Evolutionary conservation across 2,797 vertebrate genomes (phyloP).

Genomic region (Gephyroberyx darwinii): DNA sequence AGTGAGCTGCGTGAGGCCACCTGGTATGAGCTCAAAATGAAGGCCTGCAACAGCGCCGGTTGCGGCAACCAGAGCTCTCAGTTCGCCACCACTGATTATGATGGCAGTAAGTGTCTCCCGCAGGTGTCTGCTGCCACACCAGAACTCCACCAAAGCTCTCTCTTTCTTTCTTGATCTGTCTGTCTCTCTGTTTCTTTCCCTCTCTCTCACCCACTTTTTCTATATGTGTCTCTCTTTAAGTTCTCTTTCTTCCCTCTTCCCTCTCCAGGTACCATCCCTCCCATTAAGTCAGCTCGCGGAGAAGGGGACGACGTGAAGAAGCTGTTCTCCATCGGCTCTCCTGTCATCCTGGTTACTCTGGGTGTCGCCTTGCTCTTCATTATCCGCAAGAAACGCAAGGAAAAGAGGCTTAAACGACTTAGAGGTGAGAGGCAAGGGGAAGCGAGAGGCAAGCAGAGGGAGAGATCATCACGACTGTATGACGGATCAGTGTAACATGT

Average conservation of each 20-base stretch:
- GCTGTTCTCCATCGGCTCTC: slow-evolving; percentile 95
- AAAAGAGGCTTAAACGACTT: slow-evolving; percentile 94
- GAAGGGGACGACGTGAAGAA: slow-evolving; percentile 97
- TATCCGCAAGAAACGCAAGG: slow-evolving; percentile 97
- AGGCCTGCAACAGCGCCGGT: slow-evolving; percentile 96
- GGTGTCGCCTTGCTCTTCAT: slow-evolving; percentile 95
- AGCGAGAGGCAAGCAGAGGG: not conserved
- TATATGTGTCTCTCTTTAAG: not conserved
- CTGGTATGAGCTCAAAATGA: slow-evolving; percentile 98
- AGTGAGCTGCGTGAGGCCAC: slow-evolving; percentile 95
- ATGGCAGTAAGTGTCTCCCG: slow-evolving; percentile 89
- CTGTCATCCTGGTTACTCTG: slow-evolving; percentile 94
- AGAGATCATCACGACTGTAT: slow-evolving; percentile 6
- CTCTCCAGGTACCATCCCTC: slow-evolving; percentile 92
- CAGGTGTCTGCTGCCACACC: not conserved
- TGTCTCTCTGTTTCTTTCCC: not conserved
- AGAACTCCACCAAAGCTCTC: not conserved
- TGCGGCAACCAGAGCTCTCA: slow-evolving; percentile 94
- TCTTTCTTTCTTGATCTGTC: not conserved
- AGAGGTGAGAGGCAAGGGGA: slow-evolving; percentile 83
- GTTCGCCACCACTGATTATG: slow-evolving; percentile 97
- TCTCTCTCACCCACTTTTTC: not conserved
- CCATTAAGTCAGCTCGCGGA: slow-evolving; percentile 95
- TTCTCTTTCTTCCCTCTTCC: not conserved
- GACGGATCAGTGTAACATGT: slow-evolving; percentile 20